Evolutionary conservation across 2,888 invertebrate genomes (phyloP).

Genomic region (Mythimna pallens): DNA sequence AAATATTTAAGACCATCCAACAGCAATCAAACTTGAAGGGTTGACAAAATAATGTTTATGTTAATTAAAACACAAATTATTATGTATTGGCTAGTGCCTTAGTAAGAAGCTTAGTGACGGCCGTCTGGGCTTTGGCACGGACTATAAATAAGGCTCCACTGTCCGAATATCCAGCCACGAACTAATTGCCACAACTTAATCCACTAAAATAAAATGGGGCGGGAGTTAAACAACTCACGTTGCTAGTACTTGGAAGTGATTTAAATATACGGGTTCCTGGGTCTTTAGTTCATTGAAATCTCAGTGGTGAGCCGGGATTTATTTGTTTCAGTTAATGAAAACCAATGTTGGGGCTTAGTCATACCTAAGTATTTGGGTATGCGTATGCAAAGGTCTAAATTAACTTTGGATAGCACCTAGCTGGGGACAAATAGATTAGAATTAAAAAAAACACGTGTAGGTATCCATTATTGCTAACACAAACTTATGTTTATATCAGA

Average conservation of each 20-base stretch:
- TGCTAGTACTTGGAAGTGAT: slow-evolving; percentile 67
- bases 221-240: slow-evolving; percentile 66
- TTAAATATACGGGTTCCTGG: slow-evolving; percentile 64
- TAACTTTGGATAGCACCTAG: neutral
- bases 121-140: slow-evolving; percentile 72
- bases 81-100: slow-evolving; percentile 71
- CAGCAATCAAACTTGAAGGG: slow-evolving; percentile 21
- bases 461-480: neutral
- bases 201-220: slow-evolving; percentile 82
- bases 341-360: slow-evolving; percentile 45
- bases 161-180: slow-evolving; percentile 79
- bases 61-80: slow-evolving; percentile 69
- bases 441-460: neutral
- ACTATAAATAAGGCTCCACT: slow-evolving; percentile 80
- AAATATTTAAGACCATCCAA: slow-evolving; percentile 32
- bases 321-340: slow-evolving; percentile 53
- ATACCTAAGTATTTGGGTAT: slow-evolving; percentile 1
- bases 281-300: slow-evolving; percentile 62
- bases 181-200: slow-evolving; percentile 84
- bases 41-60: slow-evolving; percentile 58
- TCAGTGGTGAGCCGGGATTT: slow-evolving; percentile 50
- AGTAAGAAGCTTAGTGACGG: slow-evolving; percentile 75
- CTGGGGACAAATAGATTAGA: too few relatives aligned
- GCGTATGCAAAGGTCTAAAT: slow-evolving; percentile 4
- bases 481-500: neutral